Percentiles rank a stretch among this genome's conserved stretches.
Conservation (phyloP, 1,140 invertebrate genomes). For the Drosophila oshimai region DNA sequence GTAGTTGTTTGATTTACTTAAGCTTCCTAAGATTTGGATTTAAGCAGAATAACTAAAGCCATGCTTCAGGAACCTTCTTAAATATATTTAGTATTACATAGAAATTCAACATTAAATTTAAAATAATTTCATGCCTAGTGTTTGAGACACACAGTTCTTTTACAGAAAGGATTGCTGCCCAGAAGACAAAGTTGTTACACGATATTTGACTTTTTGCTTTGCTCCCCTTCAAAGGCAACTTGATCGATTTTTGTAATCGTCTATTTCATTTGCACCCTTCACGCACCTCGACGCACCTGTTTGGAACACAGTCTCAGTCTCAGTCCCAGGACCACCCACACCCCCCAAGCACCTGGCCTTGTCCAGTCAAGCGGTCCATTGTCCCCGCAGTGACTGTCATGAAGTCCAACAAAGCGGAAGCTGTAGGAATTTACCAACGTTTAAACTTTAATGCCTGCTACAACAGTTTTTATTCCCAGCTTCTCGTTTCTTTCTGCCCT, state of each 20-base stretch:
- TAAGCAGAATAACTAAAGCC: too few relatives aligned
- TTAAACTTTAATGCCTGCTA: slow-evolving; percentile 79
- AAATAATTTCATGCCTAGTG: not conserved
- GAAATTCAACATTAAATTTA: not conserved
- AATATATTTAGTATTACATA: too few relatives aligned
- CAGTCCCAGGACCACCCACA: not conserved
- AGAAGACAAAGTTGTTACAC: not conserved
- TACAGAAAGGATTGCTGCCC: not conserved
- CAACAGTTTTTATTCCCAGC: slow-evolving; percentile 54
- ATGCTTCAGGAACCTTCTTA: too few relatives aligned
- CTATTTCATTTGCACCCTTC: slow-evolving; percentile 44
- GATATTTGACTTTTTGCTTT: slow-evolving; percentile 11
- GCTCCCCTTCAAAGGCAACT: slow-evolving; percentile 9
- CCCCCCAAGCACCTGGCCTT: slow-evolving; percentile 14
- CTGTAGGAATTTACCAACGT: slow-evolving; percentile 78
- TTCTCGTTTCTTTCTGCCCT: slow-evolving; percentile 19
- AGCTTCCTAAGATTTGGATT: too few relatives aligned
- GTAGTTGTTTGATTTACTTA: too few relatives aligned
- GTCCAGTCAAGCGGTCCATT: slow-evolving; percentile 51
- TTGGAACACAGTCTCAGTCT: slow-evolving; percentile 25
- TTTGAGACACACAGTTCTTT: not conserved
- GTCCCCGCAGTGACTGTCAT: slow-evolving; percentile 39
- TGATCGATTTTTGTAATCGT: slow-evolving; percentile 58
- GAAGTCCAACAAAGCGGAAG: slow-evolving; percentile 72
- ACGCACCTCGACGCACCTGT: slow-evolving; percentile 41